These are phyloP conservation scores for Microctonus brassicae DNA, from an alignment of 2,888 invertebrate species.

Conservation along the genomic window DNA sequence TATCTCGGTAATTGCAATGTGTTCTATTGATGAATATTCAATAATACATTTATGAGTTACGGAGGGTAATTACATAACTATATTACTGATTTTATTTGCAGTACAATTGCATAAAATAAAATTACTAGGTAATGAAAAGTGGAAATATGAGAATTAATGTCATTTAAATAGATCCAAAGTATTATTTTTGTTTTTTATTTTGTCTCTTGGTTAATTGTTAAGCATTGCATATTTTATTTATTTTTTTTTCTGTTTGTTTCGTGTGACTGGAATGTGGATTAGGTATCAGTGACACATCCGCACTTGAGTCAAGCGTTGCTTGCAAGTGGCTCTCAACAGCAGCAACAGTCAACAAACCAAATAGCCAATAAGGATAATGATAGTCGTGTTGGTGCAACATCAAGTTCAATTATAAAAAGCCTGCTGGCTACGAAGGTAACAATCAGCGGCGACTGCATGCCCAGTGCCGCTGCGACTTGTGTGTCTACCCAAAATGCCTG, in stretches of 20 bases:
- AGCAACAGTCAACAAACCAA: conserved; percentile 58
- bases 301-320: conserved; percentile 76
- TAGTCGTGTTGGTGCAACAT: conserved; percentile 70
- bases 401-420: conserved; percentile 91
- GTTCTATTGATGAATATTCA: not conserved
- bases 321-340: conserved; percentile 65
- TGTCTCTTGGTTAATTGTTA: conserved; percentile 30
- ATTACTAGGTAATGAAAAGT: no score
- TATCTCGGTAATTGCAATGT: not conserved
- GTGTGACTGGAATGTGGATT: conserved; percentile 54
- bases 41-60: not conserved
- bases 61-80: not conserved
- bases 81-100: not conserved
- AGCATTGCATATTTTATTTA: conserved; percentile 32
- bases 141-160: no score
- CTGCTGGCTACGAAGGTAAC: conserved; percentile 93
- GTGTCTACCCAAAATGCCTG: conserved; percentile 68
- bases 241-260: conserved; percentile 7
- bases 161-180: no score
- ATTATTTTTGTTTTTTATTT: conserved; percentile 39
- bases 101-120: not conserved
- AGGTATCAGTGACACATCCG: conserved; percentile 75
- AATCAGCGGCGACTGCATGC: conserved; percentile 73
- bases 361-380: conserved; percentile 62
- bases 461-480: conserved; percentile 68